These are phyloP conservation scores for Halyomorpha halys DNA, from an alignment of 1,140 invertebrate genomes.

Conservation along the genomic window DNA sequence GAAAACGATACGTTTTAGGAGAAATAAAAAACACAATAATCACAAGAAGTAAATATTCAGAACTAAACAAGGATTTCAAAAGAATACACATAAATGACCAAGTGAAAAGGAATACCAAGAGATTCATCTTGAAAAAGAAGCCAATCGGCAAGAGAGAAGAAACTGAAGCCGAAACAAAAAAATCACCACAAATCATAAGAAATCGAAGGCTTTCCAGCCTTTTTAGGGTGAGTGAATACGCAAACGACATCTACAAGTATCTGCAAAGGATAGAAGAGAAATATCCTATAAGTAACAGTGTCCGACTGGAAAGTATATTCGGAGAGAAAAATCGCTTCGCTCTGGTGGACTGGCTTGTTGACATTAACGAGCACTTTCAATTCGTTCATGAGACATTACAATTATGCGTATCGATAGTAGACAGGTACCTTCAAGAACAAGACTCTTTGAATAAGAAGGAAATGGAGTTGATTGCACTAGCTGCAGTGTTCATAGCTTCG, in stretches of 20 bases:
- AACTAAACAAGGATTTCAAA: neutral
- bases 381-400: slow-evolving; percentile 81
- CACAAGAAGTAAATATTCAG: slow-evolving; percentile 1
- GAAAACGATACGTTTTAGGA: neutral
- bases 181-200: neutral
- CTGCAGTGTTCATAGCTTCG: slow-evolving; percentile 79
- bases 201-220: neutral
- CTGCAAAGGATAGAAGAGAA: slow-evolving; percentile 11
- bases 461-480: slow-evolving; percentile 81
- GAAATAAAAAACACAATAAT: slow-evolving; percentile 5
- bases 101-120: no score
- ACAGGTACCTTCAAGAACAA: slow-evolving; percentile 70
- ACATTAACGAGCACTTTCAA: slow-evolving; percentile 78
- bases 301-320: neutral
- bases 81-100: neutral
- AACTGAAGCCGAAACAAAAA: no score
- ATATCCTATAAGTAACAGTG: slow-evolving; percentile 22
- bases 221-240: slow-evolving; percentile 2
- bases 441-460: slow-evolving; percentile 49
- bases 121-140: no score
- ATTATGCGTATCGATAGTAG: slow-evolving; percentile 75
- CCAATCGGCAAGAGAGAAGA: no score
- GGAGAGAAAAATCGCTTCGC: slow-evolving; percentile 40
- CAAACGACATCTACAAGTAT: slow-evolving; percentile 5
- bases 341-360: slow-evolving; percentile 85